A percentile compares a stretch with the other conserved stretches of the same genome.
phyloP scores from a whole-genome alignment of 2,797 vertebrate genomes.

The Eulemur coronatus region DNA sequence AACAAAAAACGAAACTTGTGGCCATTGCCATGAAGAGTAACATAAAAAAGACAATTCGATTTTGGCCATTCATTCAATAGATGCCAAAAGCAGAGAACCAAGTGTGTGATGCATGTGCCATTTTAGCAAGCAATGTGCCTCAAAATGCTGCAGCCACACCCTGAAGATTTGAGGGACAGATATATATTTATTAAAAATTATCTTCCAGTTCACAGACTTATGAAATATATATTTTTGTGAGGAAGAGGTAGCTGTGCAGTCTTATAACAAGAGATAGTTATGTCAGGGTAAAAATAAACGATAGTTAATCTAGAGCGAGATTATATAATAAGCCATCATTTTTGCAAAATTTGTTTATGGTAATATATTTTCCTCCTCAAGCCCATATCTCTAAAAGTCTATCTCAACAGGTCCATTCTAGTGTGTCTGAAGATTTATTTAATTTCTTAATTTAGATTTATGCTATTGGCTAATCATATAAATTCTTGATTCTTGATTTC shows the following conservation, averaged over 20 bases:
- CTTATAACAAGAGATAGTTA: not conserved
- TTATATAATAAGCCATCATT: not conserved
- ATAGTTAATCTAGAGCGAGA: not conserved
- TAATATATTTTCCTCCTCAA: not conserved
- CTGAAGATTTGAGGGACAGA: not conserved
- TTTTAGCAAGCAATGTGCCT: not conserved
- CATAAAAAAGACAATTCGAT: not conserved
- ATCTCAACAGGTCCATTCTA: not conserved
- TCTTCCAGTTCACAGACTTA: slow-evolving; percentile 18
- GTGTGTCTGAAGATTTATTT: not conserved
- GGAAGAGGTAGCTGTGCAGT: not conserved
- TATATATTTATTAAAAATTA: slow-evolving; percentile 58
- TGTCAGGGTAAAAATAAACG: not conserved
- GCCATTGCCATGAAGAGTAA: not conserved
- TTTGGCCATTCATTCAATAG: not conserved
- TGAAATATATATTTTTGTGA: slow-evolving; percentile 17
- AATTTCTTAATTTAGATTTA: not conserved
- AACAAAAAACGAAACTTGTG: not conserved
- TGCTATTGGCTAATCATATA: not conserved
- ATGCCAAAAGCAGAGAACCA: not conserved
- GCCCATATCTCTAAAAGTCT: not conserved
- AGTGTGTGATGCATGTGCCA: accelerated
- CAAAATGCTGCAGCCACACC: not conserved
- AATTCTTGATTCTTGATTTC: not conserved
- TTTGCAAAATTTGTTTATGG: not conserved